These are phyloP conservation scores for Mayetiola destructor DNA, from an alignment of 2,888 invertebrate genomes.

Conservation along the genomic window DNA sequence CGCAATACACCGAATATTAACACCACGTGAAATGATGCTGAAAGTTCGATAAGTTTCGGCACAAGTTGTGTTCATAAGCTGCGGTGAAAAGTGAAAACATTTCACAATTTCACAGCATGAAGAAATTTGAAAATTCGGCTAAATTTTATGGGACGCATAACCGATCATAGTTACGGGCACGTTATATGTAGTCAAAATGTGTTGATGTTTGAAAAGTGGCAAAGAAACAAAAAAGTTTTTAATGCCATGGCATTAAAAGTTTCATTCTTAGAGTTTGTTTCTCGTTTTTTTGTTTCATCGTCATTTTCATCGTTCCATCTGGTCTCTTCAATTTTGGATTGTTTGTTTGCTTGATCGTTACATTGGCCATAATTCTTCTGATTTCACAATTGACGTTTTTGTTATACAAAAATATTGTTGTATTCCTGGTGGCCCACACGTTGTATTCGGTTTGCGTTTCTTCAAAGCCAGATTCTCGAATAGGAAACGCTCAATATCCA, in stretches of 20 bases:
- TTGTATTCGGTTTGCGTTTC: too few species aligned
- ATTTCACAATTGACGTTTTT: too few species aligned
- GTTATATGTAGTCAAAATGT: not conserved
- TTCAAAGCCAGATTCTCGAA: too few species aligned
- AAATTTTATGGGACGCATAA: too few species aligned
- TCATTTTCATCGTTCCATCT: not conserved
- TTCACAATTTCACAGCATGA: not conserved
- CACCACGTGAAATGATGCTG: not conserved
- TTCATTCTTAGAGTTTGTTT: not conserved
- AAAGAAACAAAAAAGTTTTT: slow-evolving; percentile 7
- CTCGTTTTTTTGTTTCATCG: not conserved
- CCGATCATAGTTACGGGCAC: too few species aligned
- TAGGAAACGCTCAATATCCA: too few species aligned
- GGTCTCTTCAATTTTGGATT: too few species aligned
- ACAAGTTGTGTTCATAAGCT: slow-evolving; percentile 1
- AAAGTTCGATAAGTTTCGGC: not conserved
- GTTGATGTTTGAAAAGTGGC: not conserved
- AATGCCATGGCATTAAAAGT: slow-evolving; percentile 7
- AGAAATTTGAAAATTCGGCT: too few species aligned
- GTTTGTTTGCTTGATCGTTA: too few species aligned
- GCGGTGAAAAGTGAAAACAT: slow-evolving; percentile 10
- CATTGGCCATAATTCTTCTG: too few species aligned
- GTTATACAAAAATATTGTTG: too few species aligned
- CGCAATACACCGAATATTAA: not conserved
- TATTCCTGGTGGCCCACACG: too few species aligned